Base-by-base conservation (phyloP, 2,888 invertebrate species). In the Drosophila lacicola region DNA sequence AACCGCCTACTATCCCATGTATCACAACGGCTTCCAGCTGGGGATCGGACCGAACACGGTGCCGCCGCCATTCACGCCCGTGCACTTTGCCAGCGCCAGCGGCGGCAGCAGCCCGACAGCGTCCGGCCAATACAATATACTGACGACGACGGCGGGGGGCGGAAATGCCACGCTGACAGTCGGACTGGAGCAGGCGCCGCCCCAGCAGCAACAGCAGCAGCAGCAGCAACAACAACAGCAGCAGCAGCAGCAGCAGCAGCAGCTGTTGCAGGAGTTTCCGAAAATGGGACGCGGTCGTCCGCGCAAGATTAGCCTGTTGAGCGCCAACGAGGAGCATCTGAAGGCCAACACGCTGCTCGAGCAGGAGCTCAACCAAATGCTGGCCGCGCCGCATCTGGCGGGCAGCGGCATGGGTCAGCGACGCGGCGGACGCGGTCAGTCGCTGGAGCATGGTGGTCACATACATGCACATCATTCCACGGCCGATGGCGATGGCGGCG, bases 21-120 rank as follows among this genome's bases (percentile, higher is more conserved):
- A 92, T 80, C 92, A 92, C 64, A 92, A 92, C 81, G 92, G 92
- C 72, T 92, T 92, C 83, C 92, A 92, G 68, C 61, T 92, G 54
- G 88, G 91, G 21, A 91, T 92, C 61, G 90, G 91, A 13, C 92
- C 92, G 19, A 92, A 92, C 55, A 82, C 92, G 33, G 92, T 91
- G 58, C 92, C 92, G 70, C 92, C 92, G 25, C 92, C 92, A 9
- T 92, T 92, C 61, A 92, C 92, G 3, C 92, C 92, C 6, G 92
- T 92, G 36, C 92, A 92, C 61, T 92, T 92, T 77, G 76, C 90
- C 57, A 90, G 88, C 29, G 77, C 83, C 55, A 84, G 81, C 29
- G 77, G 78, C 14, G 78, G 73, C n/a, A 80, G 75, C 34, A 78
- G 85, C 50, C 78, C 89, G 3, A 76, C 82, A 3, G 41, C 68